These are phyloP conservation scores for Oophaga pumilio DNA, from an alignment of 2,113 vertebrate genomes.

Conservation along the genomic window DNA sequence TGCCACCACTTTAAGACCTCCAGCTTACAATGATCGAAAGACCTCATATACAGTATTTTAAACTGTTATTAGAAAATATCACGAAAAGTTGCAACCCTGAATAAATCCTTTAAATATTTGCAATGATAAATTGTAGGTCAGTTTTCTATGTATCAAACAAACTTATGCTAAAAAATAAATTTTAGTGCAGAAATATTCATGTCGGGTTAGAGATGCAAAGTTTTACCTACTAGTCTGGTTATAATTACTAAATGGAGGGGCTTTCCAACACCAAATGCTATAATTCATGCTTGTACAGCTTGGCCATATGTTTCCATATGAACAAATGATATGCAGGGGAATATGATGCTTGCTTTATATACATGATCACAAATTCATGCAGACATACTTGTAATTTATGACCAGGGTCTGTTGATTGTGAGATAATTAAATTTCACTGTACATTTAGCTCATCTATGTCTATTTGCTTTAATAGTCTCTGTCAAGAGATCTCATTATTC, in stretches of 20 bases:
- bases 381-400: conserved; percentile 39
- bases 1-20: too few relatives aligned
- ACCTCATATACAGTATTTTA: too few relatives aligned
- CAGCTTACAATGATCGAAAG: too few relatives aligned
- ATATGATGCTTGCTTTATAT: conserved; percentile 17
- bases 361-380: conserved; percentile 25
- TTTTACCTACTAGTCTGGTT: not conserved
- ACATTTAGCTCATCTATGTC: conserved; percentile 46
- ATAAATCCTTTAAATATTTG: not conserved
- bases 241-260: not conserved
- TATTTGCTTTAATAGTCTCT: conserved; percentile 48
- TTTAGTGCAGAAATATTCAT: too few relatives aligned
- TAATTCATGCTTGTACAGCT: not conserved
- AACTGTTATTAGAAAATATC: too few relatives aligned
- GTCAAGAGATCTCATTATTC: conserved; percentile 54
- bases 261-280: not conserved
- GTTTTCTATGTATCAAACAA: too few relatives aligned
- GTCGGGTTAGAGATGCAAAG: not conserved
- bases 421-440: conserved; percentile 49
- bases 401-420: conserved; percentile 20
- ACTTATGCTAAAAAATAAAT: too few relatives aligned
- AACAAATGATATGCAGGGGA: not conserved
- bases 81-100: too few relatives aligned
- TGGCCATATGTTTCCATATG: not conserved
- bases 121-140: not conserved